phyloP scores from a whole-genome alignment of 1,140 invertebrate genomes.

The Cotesia glomerata region DNA sequence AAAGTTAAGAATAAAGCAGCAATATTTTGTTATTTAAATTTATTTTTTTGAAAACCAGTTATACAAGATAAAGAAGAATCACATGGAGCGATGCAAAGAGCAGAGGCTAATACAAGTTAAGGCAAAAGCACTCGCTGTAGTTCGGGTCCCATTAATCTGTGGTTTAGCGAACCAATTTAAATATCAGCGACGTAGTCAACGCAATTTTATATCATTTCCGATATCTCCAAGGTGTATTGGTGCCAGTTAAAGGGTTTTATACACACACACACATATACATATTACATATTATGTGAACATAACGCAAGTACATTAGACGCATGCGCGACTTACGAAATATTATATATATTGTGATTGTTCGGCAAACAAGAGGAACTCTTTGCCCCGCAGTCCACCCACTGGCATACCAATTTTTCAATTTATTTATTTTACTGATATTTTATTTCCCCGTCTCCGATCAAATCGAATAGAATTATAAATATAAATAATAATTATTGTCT shows the following conservation, averaged over 20 bases:
- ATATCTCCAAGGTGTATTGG: conserved; percentile 58
- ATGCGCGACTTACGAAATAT: conserved; percentile 3
- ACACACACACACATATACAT: not conserved
- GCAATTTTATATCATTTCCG: conserved; percentile 65
- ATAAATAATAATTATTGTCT: not conserved
- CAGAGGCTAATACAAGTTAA: too few relatives aligned
- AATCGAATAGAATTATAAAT: too few relatives aligned
- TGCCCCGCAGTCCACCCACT: not conserved
- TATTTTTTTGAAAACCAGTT: too few relatives aligned
- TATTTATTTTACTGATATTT: too few relatives aligned
- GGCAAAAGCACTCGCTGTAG: conserved; percentile 1
- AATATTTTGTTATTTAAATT: not conserved
- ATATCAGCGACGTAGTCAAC: conserved; percentile 62
- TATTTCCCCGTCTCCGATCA: not conserved
- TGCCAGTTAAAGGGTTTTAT: conserved; percentile 52
- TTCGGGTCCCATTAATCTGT: conserved; percentile 58
- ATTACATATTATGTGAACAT: not conserved
- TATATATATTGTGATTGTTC: not conserved
- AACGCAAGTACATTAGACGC: conserved; percentile 2
- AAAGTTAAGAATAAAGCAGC: not conserved
- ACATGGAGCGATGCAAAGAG: too few relatives aligned
- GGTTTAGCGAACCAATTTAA: conserved; percentile 65
- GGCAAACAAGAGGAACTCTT: not conserved
- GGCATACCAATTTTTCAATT: too few relatives aligned
- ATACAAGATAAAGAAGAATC: too few relatives aligned